These are phyloP conservation scores for Phengaris arion DNA, from an alignment of 2,888 invertebrate species.

Conservation along the genomic window DNA sequence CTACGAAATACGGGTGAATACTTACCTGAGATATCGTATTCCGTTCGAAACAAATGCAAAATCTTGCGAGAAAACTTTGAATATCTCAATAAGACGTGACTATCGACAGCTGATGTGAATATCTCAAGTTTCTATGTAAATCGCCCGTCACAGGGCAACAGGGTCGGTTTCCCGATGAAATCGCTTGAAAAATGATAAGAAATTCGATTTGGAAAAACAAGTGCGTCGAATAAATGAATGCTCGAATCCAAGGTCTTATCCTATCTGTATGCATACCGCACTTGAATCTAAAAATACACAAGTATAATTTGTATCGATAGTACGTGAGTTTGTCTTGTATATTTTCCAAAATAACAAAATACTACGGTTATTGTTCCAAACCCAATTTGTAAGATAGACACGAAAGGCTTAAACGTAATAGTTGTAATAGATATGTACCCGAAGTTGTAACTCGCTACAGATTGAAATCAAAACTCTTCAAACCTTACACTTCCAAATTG, in stretches of 20 bases:
- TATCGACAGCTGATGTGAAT: conserved; percentile 71
- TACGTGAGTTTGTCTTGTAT: neutral
- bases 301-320: conserved; percentile 38
- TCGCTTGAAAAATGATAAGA: conserved; percentile 55
- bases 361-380: too few relatives aligned
- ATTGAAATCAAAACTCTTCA: conserved; percentile 47
- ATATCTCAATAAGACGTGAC: conserved; percentile 74
- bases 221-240: conserved; percentile 58
- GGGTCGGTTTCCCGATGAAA: conserved; percentile 52
- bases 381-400: too few relatives aligned
- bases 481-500: conserved; percentile 33
- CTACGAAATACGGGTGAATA: too few relatives aligned
- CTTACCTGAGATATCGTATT: neutral
- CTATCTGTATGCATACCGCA: conserved; percentile 64
- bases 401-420: too few relatives aligned
- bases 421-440: too few relatives aligned
- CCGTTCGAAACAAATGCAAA: conserved; percentile 68
- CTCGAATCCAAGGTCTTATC: conserved; percentile 60
- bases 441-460: neutral
- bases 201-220: conserved; percentile 58
- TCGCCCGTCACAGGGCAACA: conserved; percentile 53
- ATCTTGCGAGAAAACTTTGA: conserved; percentile 66
- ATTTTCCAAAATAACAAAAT: neutral
- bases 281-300: conserved; percentile 57
- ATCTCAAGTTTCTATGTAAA: conserved; percentile 75